Evolutionary conservation across 2,888 invertebrate species (phyloP).

Genomic region (Aleiodes leptofemur): DNA sequence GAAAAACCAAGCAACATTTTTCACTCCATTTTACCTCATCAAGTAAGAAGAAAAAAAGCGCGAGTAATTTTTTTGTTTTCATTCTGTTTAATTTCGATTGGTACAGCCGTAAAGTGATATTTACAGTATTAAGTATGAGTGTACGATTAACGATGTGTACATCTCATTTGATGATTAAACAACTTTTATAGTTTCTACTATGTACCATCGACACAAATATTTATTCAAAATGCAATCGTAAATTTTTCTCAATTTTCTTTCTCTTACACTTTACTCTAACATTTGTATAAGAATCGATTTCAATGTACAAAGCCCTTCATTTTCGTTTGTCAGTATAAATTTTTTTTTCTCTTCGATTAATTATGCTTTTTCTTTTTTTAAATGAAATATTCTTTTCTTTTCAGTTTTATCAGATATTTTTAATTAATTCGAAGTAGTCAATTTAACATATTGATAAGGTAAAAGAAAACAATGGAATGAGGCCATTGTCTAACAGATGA

Average conservation of each 20-base stretch:
- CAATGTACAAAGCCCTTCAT: slow-evolving; percentile 40
- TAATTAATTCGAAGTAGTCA: slow-evolving; percentile 41
- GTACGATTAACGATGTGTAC: slow-evolving; percentile 46
- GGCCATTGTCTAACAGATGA: slow-evolving; percentile 45
- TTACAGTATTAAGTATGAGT: slow-evolving; percentile 45
- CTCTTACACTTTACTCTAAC: neutral
- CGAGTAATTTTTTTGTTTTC: slow-evolving; percentile 4
- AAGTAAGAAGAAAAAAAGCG: too few relatives aligned
- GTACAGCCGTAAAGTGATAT: slow-evolving; percentile 50
- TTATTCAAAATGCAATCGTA: slow-evolving; percentile 30
- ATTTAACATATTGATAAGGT: slow-evolving; percentile 59
- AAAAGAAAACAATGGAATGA: slow-evolving; percentile 61
- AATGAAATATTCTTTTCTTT: slow-evolving; percentile 9
- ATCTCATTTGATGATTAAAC: slow-evolving; percentile 33
- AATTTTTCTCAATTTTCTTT: neutral
- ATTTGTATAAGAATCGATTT: slow-evolving; percentile 30
- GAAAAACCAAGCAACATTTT: slow-evolving; percentile 12
- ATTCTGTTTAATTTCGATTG: slow-evolving; percentile 29
- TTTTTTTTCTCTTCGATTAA: neutral
- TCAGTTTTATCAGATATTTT: neutral
- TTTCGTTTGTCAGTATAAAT: slow-evolving; percentile 19
- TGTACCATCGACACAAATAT: slow-evolving; percentile 28
- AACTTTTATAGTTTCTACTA: slow-evolving; percentile 18
- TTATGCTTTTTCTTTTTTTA: slow-evolving; percentile 11
- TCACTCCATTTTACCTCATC: neutral